Evolutionary conservation across 2,888 invertebrate species (phyloP), one percentile per base, ranked within the genome.

Genomic region (Aproaerema taeniolella): DNA sequence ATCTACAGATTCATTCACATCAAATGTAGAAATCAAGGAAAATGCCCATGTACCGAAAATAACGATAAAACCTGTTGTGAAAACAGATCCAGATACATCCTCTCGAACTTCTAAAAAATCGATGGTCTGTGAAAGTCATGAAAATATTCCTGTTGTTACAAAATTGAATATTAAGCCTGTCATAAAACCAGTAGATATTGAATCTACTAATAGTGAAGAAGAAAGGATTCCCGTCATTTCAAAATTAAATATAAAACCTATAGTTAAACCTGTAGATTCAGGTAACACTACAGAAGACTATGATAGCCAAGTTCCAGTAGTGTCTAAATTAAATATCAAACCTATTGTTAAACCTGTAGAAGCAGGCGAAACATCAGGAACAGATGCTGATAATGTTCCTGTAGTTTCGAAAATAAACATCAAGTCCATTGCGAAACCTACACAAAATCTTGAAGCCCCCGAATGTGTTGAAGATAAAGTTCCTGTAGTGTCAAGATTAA

Each of bases 401-500:
- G 58, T 73, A 47, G 68, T 86, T 45, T 81, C 83, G 50, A 85
- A 82, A 55, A 53, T 85, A 49, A 85, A 83, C 50, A 83, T 86
- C 32, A 85, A 83, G 55, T 81, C 86, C 26, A 72, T 89, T 58
- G 63, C 86, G 46, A 88, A 76, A 67, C 83, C 82, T 56, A 48
- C 61, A 55, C 80, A 77, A 24, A 61, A 53, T 58, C 67, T 55
- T 50, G 73, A 73, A 57, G 55, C 62, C 43, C 61, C 74, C 39
- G 73, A 75, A 47, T 58, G 55, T 58, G 52, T 64, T 48, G 77
- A 74, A 46, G 72, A 76, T 38, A 77, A 75, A 74, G 77, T 86
- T 76, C 86, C 86, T 74, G 77, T 80, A 68, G 74, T 85, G 65
- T 88, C 88, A 61, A 88, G 88, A 73, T 75, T 88, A 67, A 88